Evolutionary conservation across 23 tunicate species (phyloP).

Genomic region (Trididemnum nubilum): DNA sequence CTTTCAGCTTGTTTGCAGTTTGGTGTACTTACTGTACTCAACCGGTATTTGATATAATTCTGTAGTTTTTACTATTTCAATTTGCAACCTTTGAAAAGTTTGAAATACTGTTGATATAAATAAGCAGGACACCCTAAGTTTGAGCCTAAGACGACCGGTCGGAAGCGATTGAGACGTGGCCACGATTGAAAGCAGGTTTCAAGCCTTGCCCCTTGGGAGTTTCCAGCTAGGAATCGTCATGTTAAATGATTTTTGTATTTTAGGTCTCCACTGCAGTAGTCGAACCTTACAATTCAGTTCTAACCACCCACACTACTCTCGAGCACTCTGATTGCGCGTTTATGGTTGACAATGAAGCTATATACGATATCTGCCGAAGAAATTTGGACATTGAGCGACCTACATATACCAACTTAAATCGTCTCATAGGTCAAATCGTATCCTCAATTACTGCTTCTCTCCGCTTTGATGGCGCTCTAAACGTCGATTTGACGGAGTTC

Average conservation of each 20-base stretch:
- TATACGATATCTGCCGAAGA: slow-evolving; percentile 77
- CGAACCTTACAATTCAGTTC: slow-evolving; percentile 69
- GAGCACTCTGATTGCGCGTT: slow-evolving; percentile 67
- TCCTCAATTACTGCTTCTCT: slow-evolving; percentile 54
- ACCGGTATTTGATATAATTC: too few relatives aligned
- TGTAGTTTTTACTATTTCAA: too few relatives aligned
- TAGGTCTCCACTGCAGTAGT: slow-evolving; percentile 75
- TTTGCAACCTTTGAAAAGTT: too few relatives aligned
- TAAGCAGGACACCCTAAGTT: too few relatives aligned
- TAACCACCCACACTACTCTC: slow-evolving; percentile 52
- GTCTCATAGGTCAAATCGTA: slow-evolving; percentile 76
- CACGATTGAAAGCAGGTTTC: too few relatives aligned
- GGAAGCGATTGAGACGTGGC: too few relatives aligned
- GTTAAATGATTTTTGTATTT: background rate
- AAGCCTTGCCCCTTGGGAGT: too few relatives aligned
- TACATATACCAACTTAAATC: slow-evolving; percentile 70
- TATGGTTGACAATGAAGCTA: slow-evolving; percentile 92
- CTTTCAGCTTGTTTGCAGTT: too few relatives aligned
- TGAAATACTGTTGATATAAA: too few relatives aligned
- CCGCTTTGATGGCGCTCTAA: slow-evolving; percentile 60
- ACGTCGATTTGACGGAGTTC: slow-evolving; percentile 59
- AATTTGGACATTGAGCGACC: slow-evolving; percentile 75
- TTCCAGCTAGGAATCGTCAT: too few relatives aligned
- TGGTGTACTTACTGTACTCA: too few relatives aligned
- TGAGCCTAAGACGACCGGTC: too few relatives aligned